These are phyloP conservation scores for Pogoniulus pusillus DNA, from an alignment of 2,797 vertebrate species.

Conservation along the genomic window DNA sequence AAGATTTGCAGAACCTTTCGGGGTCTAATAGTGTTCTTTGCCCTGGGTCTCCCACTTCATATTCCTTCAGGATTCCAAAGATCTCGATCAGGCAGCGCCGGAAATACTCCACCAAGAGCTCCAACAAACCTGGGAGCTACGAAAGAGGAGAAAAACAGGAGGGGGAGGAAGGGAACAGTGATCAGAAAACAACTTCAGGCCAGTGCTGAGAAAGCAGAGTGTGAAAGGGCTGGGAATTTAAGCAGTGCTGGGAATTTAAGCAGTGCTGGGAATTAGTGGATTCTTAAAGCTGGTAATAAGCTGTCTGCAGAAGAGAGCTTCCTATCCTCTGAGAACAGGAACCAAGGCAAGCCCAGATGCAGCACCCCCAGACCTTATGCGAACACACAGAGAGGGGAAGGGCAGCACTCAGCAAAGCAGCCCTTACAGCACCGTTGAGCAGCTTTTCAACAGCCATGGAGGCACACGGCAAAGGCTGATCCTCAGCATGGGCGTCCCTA, in stretches of 20 bases:
- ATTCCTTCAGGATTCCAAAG: slow-evolving; percentile 97
- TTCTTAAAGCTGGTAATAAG: background rate
- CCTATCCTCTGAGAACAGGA: background rate
- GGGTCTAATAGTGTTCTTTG: slow-evolving; percentile 94
- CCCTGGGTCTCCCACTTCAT: slow-evolving; percentile 96
- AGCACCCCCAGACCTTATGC: background rate
- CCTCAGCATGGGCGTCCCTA: fast-evolving
- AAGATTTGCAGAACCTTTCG: slow-evolving; percentile 83
- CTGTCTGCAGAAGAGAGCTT: background rate
- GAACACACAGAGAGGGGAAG: background rate
- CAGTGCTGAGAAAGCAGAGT: background rate
- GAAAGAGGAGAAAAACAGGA: background rate
- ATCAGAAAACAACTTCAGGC: slow-evolving; percentile 25
- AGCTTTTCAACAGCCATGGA: background rate
- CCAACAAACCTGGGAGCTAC: slow-evolving; percentile 94
- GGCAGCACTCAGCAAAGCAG: background rate
- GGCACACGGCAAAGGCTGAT: too few relatives aligned
- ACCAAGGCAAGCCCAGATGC: background rate
- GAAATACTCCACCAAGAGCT: slow-evolving; percentile 97
- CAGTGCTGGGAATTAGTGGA: background rate
- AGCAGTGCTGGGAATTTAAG: background rate
- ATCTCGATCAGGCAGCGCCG: slow-evolving; percentile 98
- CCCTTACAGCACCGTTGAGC: background rate
- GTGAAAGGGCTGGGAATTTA: background rate
- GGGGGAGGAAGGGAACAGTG: slow-evolving; percentile 12